These are phyloP conservation scores for Tuberolachnus salignus DNA, from an alignment of 2,888 invertebrate genomes.

Conservation along the genomic window DNA sequence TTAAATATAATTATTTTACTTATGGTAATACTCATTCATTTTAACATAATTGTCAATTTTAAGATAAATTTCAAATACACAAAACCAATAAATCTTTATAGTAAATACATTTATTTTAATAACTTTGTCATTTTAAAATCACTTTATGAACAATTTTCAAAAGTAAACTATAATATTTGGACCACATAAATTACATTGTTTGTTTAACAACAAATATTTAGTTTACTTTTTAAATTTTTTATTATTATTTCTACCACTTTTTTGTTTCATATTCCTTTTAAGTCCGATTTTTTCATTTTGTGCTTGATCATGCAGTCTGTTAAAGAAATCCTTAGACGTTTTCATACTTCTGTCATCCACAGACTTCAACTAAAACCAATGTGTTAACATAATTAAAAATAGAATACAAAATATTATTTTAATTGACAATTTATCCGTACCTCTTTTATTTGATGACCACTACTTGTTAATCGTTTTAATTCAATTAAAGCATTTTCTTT, in stretches of 20 bases:
- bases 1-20: neutral
- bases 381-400: neutral
- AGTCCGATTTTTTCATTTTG: conserved; percentile 30
- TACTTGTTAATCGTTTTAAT: conserved; percentile 66
- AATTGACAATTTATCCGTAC: conserved; percentile 66
- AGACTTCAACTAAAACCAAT: conserved; percentile 63
- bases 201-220: neutral
- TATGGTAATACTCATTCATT: neutral
- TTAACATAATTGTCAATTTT: neutral
- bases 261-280: conserved; percentile 18
- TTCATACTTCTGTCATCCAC: conserved; percentile 67
- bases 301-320: conserved; percentile 74
- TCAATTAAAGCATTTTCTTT: conserved; percentile 67
- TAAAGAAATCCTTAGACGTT: conserved; percentile 85
- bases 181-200: neutral
- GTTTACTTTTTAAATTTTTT: conserved; percentile 46
- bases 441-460: conserved; percentile 69
- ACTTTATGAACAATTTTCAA: neutral
- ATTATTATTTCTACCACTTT: conserved; percentile 25
- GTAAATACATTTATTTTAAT: neutral
- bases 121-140: neutral
- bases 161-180: neutral
- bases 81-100: neutral
- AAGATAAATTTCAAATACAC: neutral
- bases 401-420: conserved; percentile 65